These are phyloP conservation scores for Adineta ricciae DNA, from an alignment of 2,888 invertebrate genomes.

Conservation along the genomic window DNA sequence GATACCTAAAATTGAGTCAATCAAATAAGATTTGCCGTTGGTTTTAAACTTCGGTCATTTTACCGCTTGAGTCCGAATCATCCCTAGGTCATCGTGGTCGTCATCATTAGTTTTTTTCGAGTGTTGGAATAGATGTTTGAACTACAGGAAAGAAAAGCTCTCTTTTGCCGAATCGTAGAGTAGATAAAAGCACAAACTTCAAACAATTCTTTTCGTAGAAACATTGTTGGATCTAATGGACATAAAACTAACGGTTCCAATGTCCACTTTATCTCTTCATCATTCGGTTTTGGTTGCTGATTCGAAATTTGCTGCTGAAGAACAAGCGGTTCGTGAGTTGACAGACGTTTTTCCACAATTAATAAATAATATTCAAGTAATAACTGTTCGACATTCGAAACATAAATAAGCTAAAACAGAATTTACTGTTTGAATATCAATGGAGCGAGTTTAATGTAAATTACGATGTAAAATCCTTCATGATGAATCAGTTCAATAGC, in stretches of 20 bases:
- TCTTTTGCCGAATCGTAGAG: neutral
- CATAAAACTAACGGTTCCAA: neutral
- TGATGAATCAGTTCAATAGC: neutral
- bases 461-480: neutral
- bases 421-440: neutral
- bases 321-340: neutral
- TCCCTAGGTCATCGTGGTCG: neutral
- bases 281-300: neutral
- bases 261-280: neutral
- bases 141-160: neutral
- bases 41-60: neutral
- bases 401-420: neutral
- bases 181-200: neutral
- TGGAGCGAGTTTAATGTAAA: neutral
- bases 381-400: neutral
- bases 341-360: slow-evolving; percentile 2
- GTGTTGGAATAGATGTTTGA: neutral
- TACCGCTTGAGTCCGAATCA: neutral
- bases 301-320: neutral
- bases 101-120: neutral
- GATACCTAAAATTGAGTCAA: neutral
- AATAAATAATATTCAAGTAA: slow-evolving; percentile 15
- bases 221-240: slow-evolving; percentile 16
- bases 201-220: neutral
- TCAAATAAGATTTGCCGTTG: neutral